Evolutionary conservation across 2,888 invertebrate species (phyloP), one percentile per base, ranked within the genome.

Genomic region (Drosophila meridionalis): DNA sequence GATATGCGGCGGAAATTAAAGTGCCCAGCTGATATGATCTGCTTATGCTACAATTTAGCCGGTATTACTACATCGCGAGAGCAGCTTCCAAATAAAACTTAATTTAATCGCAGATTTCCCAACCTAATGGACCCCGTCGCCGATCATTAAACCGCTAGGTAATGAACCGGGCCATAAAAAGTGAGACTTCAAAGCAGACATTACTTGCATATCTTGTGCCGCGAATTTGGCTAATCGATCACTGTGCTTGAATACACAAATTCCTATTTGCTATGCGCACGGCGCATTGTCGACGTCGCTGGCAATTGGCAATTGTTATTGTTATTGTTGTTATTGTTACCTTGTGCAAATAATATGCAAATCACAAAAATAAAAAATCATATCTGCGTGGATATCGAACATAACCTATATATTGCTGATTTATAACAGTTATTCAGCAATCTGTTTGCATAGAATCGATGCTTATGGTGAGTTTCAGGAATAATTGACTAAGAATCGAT

Each of bases 181-280:
- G 34, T 40, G 14, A 7, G 52, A 63, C 45, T 62, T n/a, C 47
- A 38, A 38, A 57, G 26, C 26, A 34, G 50, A 30, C 52, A 57
- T 62, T 59, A 47, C 50, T 61, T 55, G 61, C 52, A 55, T 52
- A 60, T 63, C 60, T 61, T 47, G 42, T 36, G 53, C 38, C n/a
- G 34, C 63, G 43, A 67, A 76, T 86, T 88, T 88, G 77, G 80
- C 60, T 83, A 86, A 83, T 83, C 83, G 89, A 86, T 86, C 61
- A 80, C 65, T 67, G 63, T 55, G 57, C 63, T 68, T 82, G 70
- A 65, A 77, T 74, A 83, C 68, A 69, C 66, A 78, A 63, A 73
- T 61, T 64, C 26, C 50, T 60, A 69, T 66, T 83, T 73, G 62
- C 55, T 72, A 85, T 88, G 86, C 86, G 69, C 65, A 71, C 67